Evolutionary conservation across 2,888 invertebrate species (phyloP), one percentile per base, ranked within the genome.

Genomic region (Asteroscopus sphinx): DNA sequence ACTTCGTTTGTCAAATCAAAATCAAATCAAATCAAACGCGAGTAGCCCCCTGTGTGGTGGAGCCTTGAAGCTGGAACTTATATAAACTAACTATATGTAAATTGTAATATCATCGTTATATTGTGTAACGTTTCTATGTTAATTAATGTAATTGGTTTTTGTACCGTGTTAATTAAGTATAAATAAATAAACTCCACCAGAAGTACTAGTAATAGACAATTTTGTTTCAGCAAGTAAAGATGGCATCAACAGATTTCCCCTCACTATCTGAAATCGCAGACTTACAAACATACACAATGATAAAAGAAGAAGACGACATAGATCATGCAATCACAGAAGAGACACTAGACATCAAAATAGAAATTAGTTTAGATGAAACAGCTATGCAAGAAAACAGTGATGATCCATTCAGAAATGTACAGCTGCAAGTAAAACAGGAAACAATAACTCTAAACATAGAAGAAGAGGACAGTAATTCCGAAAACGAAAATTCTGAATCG

Each of bases 351-450:
- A 80, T 81, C 5, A 81, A 84, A 68, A 35, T 69, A 3, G 82
- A 85, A 74, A 41, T 48, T 7, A 80, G 79, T 46, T 42, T 60
- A 2, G 78, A 79, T 15, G 73, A 81, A 2, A 75, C 76, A 11
- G 13, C 12, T 30, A 44, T 59, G 42, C 61, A 51, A 33, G 49
- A 58, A 15, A 48, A 65, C 25, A 51, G 65, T 16, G 73, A 80
- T 1, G 73, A 80, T 55, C 77, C 77, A 7, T 86, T 82, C 51
- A 69, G 76, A 54, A 78, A 86, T 47, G 40, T 82, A 5, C 82
- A 83, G 30, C 45, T 86, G 17, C 75, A 86, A 61, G 73, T 89
- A 0, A 89, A 85, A 73, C 65, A 79, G 26, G 86, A 86, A 74
- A 56, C 65, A 21, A 51, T 67, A 28, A 32, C 65, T 8, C 41